Percentiles rank a stretch among this genome's conserved stretches.
phyloP scores from a whole-genome alignment of 2,797 vertebrate genomes.

The Neosilurus hyrtlii region DNA sequence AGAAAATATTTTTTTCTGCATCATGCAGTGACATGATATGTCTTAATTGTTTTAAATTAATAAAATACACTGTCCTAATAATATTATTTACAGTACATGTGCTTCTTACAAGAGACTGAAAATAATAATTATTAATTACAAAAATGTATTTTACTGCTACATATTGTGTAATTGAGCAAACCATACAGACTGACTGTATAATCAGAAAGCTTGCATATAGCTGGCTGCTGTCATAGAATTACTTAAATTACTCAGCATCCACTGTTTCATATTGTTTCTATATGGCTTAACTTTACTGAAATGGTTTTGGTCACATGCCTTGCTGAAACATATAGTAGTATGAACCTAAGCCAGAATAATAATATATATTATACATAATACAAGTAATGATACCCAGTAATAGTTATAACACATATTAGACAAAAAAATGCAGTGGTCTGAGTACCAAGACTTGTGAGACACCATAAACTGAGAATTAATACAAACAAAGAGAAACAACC shows the following conservation, averaged over 20 bases:
- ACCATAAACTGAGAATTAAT: not conserved
- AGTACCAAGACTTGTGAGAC: not conserved
- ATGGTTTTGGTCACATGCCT: too few species aligned
- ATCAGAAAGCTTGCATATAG: not conserved
- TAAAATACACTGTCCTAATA: not conserved
- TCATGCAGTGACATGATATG: not conserved
- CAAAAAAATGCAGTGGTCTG: not conserved
- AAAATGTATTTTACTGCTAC: not conserved
- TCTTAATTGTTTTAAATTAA: not conserved
- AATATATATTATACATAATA: too few species aligned
- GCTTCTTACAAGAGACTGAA: not conserved
- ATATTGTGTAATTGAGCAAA: not conserved
- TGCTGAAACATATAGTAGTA: not conserved
- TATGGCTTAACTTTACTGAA: not conserved
- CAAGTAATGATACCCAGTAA: too few species aligned
- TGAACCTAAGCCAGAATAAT: not conserved
- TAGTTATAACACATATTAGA: not conserved
- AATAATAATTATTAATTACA: not conserved
- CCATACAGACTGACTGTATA: not conserved
- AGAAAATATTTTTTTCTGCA: slow-evolving; percentile 1
- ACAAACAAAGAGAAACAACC: not conserved
- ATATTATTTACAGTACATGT: not conserved
- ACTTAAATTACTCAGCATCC: not conserved
- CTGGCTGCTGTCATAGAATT: not conserved
- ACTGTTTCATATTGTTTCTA: not conserved